Percentiles rank a stretch among this genome's conserved stretches.
Evolutionary conservation across 92 coral and sea anemone species (phyloP).

Genomic region (Siderastrea siderea): DNA sequence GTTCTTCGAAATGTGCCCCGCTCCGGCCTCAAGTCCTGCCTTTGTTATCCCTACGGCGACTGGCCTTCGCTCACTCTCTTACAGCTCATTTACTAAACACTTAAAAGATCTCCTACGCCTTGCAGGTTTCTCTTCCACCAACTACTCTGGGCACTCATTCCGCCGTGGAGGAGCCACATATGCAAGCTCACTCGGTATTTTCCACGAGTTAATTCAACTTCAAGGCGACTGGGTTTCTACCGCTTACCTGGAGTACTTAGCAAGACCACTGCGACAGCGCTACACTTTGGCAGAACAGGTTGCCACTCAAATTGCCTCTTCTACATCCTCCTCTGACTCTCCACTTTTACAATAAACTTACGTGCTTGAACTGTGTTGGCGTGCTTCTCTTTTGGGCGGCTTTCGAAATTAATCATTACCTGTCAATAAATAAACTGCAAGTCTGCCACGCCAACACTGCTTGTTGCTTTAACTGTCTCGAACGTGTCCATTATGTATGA

Average conservation of each 20-base stretch:
- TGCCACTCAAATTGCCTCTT: no score
- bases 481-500: neutral
- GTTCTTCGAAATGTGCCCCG: constrained; percentile 9
- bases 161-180: constrained; percentile 52
- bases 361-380: no score
- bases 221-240: constrained; percentile 43
- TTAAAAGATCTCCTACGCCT: constrained; percentile 21
- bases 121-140: neutral
- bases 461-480: neutral
- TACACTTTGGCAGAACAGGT: no score
- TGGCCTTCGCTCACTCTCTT: constrained; percentile 17
- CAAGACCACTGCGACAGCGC: no score
- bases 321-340: no score
- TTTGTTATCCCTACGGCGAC: constrained; percentile 17
- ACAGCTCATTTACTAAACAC: constrained; percentile 29
- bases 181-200: constrained; percentile 50
- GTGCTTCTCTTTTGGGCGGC: no score
- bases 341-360: no score
- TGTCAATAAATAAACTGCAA: no score
- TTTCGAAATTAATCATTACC: no score
- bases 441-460: no score
- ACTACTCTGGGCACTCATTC: constrained; percentile 48
- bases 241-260: no score
- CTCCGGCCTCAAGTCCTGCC: constrained; percentile 18
- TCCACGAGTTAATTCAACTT: constrained; percentile 45